Evolutionary conservation across 2,888 invertebrate species (phyloP).

Genomic region (Escarpia spicata): DNA sequence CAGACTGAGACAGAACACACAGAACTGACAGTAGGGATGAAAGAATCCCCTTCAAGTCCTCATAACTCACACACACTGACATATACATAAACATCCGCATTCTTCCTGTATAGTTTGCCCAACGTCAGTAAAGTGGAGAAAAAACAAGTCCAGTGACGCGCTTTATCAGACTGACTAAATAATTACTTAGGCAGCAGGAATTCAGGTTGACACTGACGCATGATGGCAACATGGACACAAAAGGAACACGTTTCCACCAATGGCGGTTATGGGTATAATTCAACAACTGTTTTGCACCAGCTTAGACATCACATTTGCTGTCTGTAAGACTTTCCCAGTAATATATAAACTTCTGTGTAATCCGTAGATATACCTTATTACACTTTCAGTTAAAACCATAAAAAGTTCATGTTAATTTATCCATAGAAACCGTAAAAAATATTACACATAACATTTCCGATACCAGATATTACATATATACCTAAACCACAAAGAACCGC

Average conservation of each 20-base stretch:
- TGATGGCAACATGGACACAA: not conserved
- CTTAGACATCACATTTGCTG: no score
- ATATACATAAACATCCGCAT: not conserved
- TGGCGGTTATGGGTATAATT: not conserved
- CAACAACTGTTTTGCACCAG: no score
- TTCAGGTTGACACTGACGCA: not conserved
- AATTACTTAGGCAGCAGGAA: not conserved
- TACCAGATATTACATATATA: no score
- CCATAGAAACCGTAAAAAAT: no score
- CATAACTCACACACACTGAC: not conserved
- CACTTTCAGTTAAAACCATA: no score
- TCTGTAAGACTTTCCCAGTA: no score
- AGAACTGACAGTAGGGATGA: not conserved
- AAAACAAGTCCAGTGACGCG: not conserved
- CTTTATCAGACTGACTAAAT: conserved; percentile 10
- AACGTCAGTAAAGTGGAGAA: not conserved
- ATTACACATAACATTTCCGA: no score
- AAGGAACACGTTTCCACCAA: not conserved
- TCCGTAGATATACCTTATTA: no score
- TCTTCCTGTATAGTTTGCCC: not conserved
- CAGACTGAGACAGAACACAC: not conserved
- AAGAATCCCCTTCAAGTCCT: not conserved
- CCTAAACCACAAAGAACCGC: no score
- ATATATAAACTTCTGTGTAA: no score
- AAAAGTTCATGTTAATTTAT: no score